These are phyloP conservation scores for Hippocampus guttulatus DNA, from an alignment of 2,113 vertebrate genomes.

Conservation along the genomic window DNA sequence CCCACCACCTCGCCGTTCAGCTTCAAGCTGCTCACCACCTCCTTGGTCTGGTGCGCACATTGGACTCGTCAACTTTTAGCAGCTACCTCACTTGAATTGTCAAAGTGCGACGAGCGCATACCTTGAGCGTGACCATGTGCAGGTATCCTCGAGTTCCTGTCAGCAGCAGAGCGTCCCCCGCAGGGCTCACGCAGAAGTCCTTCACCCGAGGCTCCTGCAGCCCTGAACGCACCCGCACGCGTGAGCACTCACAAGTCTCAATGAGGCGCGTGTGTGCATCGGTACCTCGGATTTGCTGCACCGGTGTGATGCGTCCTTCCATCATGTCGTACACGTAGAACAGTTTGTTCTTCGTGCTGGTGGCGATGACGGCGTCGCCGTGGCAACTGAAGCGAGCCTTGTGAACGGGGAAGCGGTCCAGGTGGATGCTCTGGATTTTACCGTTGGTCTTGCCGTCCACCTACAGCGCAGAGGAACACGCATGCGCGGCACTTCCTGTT, in stretches of 20 bases:
- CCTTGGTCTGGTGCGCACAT: slow-evolving; percentile 77
- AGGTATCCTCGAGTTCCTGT: slow-evolving; percentile 83
- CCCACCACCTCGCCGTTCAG: slow-evolving; percentile 78
- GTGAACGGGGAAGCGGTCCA: slow-evolving; percentile 86
- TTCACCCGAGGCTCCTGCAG: slow-evolving; percentile 81
- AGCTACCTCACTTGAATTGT: background rate
- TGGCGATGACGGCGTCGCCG: slow-evolving; percentile 87
- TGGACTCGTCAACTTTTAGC: background rate
- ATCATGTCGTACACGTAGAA: slow-evolving; percentile 98
- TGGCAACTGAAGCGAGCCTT: slow-evolving; percentile 81
- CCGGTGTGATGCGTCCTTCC: slow-evolving; percentile 79
- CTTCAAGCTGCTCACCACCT: slow-evolving; percentile 87
- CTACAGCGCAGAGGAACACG: slow-evolving; percentile 54
- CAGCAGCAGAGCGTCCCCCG: slow-evolving; percentile 85
- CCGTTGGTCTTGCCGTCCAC: slow-evolving; percentile 91
- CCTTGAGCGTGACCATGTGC: slow-evolving; percentile 88
- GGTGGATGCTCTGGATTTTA: slow-evolving; percentile 90
- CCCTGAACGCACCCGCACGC: slow-evolving; percentile 63
- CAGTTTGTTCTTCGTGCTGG: slow-evolving; percentile 79
- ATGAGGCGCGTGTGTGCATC: background rate
- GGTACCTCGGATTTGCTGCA: slow-evolving; percentile 80
- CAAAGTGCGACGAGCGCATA: background rate
- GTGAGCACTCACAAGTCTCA: too few relatives aligned
- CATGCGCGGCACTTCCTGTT: background rate
- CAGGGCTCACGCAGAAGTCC: slow-evolving; percentile 85